phyloP scores from a whole-genome alignment of 2,797 vertebrate genomes.

The Rhynchonycteris naso region DNA sequence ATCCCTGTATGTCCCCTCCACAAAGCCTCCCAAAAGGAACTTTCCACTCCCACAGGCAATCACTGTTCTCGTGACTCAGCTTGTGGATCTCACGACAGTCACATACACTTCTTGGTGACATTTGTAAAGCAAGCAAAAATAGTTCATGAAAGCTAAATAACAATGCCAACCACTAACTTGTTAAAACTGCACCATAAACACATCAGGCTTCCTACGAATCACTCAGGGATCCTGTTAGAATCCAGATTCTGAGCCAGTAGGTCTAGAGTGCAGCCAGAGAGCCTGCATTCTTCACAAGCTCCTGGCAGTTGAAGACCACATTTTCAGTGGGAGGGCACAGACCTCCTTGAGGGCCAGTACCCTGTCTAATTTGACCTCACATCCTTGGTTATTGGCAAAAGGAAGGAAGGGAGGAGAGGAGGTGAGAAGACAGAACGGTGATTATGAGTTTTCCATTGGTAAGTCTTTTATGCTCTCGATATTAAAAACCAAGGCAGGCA shows the following conservation, averaged over 20 bases:
- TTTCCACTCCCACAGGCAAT: not conserved
- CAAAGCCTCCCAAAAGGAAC: not conserved
- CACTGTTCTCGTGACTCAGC: not conserved
- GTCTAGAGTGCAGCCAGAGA: not conserved
- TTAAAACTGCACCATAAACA: not conserved
- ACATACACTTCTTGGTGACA: not conserved
- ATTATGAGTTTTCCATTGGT: not conserved
- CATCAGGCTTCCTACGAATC: not conserved
- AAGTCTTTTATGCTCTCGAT: not conserved
- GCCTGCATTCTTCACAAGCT: not conserved
- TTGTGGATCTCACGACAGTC: not conserved
- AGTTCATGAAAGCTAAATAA: not conserved
- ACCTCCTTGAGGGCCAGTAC: not conserved
- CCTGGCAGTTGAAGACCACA: fast-evolving
- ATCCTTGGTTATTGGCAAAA: not conserved
- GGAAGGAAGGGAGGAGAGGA: not conserved
- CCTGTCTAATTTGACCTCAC: not conserved
- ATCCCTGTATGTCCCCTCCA: not conserved
- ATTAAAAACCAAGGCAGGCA: not conserved
- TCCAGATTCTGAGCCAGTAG: not conserved
- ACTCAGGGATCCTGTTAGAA: not conserved
- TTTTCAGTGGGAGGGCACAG: not conserved
- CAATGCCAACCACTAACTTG: too few species aligned
- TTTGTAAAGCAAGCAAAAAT: not conserved
- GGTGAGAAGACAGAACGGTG: not conserved